A percentile compares a stretch with the other conserved stretches of the same genome.
Evolutionary conservation across 2,888 invertebrate genomes (phyloP).

Genomic region (Argynnis bischoffii): DNA sequence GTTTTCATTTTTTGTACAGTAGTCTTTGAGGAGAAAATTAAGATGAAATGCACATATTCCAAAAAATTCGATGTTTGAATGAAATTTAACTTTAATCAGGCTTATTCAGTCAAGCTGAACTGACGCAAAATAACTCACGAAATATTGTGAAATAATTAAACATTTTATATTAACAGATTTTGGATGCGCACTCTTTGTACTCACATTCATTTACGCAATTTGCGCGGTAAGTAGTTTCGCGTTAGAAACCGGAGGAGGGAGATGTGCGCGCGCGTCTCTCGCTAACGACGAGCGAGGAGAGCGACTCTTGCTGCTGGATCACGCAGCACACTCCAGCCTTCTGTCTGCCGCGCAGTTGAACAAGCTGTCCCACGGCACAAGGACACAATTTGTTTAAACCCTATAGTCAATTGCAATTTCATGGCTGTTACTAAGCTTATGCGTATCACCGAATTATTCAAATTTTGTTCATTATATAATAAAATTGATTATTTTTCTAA

Average conservation of each 20-base stretch:
- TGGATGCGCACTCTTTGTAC: slow-evolving; percentile 64
- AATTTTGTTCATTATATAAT: neutral
- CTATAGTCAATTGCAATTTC: slow-evolving; percentile 21
- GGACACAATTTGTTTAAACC: slow-evolving; percentile 69
- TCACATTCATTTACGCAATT: slow-evolving; percentile 74
- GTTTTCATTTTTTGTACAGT: too few species aligned
- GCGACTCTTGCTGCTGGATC: slow-evolving; percentile 67
- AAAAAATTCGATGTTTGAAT: too few species aligned
- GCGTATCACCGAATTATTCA: neutral
- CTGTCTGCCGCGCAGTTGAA: slow-evolving; percentile 73
- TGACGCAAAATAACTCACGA: too few species aligned
- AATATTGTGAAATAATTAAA: too few species aligned
- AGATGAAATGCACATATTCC: too few species aligned
- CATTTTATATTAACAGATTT: slow-evolving; percentile 54
- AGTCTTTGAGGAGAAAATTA: too few species aligned
- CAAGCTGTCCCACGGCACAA: slow-evolving; percentile 67
- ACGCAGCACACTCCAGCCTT: slow-evolving; percentile 72
- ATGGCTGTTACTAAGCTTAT: slow-evolving; percentile 14
- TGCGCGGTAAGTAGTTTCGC: slow-evolving; percentile 75
- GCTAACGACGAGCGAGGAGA: slow-evolving; percentile 68
- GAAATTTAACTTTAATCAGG: too few species aligned
- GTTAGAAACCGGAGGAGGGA: slow-evolving; percentile 60
- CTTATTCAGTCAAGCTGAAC: too few species aligned
- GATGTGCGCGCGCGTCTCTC: slow-evolving; percentile 52
- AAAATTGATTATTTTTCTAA: too few species aligned